Conservation (phyloP, 2,888 invertebrate genomes). For the Drosophila conformis region DNA sequence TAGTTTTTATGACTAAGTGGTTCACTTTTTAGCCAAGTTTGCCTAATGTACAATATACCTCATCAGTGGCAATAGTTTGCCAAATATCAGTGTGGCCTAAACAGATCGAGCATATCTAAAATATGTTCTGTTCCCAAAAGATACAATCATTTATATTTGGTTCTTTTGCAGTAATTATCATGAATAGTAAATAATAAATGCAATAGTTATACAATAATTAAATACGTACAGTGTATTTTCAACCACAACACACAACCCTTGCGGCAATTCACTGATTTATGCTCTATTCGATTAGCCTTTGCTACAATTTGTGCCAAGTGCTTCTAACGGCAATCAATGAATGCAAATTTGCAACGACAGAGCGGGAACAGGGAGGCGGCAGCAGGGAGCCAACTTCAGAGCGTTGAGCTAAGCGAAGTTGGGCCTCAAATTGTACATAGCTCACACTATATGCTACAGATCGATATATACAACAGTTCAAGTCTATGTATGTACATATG, state of each 20-base stretch:
- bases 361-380: conserved; percentile 6
- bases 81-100: neutral
- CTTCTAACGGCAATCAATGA: conserved; percentile 55
- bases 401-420: neutral
- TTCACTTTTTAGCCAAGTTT: neutral
- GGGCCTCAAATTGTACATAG: conserved; percentile 14
- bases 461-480: conserved; percentile 13
- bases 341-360: conserved; percentile 48
- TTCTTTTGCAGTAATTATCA: neutral
- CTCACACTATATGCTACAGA: conserved; percentile 14
- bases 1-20: conserved; percentile 2
- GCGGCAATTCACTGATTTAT: conserved; percentile 7
- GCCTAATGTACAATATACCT: neutral
- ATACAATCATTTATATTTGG: neutral
- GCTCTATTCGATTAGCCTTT: conserved; percentile 15
- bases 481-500: neutral
- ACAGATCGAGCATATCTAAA: neutral
- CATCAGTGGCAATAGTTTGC: neutral
- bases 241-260: neutral
- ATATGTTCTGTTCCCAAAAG: neutral
- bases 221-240: neutral
- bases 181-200: neutral
- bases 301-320: conserved; percentile 49
- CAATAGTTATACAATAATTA: neutral
- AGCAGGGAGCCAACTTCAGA: neutral